phyloP scores from a whole-genome alignment of 2,888 invertebrate species.

The Drosophila quinaria region DNA sequence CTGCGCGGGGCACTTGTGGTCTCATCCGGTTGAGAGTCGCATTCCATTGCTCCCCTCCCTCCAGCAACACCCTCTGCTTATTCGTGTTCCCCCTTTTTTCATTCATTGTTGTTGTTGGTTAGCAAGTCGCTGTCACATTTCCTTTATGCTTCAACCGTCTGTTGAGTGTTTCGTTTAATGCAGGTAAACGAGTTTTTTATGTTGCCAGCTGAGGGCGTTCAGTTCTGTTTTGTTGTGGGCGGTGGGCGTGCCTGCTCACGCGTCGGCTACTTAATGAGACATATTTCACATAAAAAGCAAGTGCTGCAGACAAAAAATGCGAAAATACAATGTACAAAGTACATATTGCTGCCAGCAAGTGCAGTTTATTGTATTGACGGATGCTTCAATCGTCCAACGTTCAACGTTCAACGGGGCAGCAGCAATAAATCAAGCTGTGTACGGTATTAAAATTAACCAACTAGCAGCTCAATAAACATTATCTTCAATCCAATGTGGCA shows the following conservation, averaged over 20 bases:
- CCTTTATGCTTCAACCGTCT: constrained; percentile 78
- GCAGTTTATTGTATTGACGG: constrained; percentile 75
- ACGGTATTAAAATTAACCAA: constrained; percentile 77
- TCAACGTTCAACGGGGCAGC: constrained; percentile 1
- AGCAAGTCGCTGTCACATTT: constrained; percentile 61
- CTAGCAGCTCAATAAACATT: constrained; percentile 80
- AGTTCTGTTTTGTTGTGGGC: constrained; percentile 11
- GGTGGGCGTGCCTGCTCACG: constrained; percentile 39
- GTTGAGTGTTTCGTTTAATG: constrained; percentile 81
- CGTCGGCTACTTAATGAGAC: constrained; percentile 71
- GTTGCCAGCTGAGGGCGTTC: constrained; percentile 42
- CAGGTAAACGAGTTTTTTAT: constrained; percentile 79
- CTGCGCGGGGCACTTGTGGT: constrained; percentile 75
- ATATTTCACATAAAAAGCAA: constrained; percentile 63
- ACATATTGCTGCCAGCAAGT: constrained; percentile 53
- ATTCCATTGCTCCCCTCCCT: neutral
- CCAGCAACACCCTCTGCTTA: neutral
- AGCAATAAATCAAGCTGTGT: constrained; percentile 69
- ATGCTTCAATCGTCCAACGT: constrained; percentile 65
- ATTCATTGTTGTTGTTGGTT: constrained; percentile 12
- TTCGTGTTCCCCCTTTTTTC: constrained; percentile 7
- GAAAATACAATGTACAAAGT: constrained; percentile 6
- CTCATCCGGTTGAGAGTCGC: constrained; percentile 64
- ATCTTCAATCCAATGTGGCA: constrained; percentile 45
- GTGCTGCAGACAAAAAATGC: constrained; percentile 46